Base-by-base conservation (phyloP, 2,797 vertebrate species). In the Artibeus lituratus region DNA sequence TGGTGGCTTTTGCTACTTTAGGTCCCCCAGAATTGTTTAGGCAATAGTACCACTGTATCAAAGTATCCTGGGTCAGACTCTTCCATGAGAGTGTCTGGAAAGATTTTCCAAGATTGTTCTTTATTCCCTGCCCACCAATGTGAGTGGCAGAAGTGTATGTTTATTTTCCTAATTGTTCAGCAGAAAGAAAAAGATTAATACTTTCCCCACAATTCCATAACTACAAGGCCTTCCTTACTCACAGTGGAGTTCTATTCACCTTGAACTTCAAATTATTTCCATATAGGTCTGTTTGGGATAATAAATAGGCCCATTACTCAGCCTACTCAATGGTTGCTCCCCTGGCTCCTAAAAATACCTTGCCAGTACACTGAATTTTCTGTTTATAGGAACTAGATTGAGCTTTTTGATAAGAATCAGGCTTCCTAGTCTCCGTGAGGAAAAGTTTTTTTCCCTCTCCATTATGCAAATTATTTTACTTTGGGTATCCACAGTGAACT, bases 381-480 rank as follows among this genome's bases (percentile, higher is more conserved):
- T 94, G 35, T 57, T 55, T 84, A 67, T 37, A 69, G 39, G 53
- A 67, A 15, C 39, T 57, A 26, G 53, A 82, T 94, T 82, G 70
- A 80, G 12, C 90, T 94, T 73, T 96, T 88, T 62, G 94, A 65
- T 92, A 87, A 92, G 78, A 35, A 62, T 83, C 77, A 69, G 15
- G 22, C 67, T 94, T 89, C 12, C 80, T 92, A 55, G 73, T 85
- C 67, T 96, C 80, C 80, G n/a, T 87, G 72, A 73, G 39, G 29
- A 49, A 93, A 69, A 70, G 32, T 55, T 9, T 5, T 5, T 76
- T 69, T 42, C 18, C 21, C 18, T 86, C 37, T 89, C 70, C 16
- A 85, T 74, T 95, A 44, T 87, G 15, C 32, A 82, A 92, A 47
- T 88, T 59, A 77, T 92, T 96, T 97, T 87, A 65, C 29, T 88